Evolutionary conservation across 2,113 vertebrate genomes (phyloP), one percentile per base, ranked within the genome.

Genomic region (Zosterops hypoxanthus): DNA sequence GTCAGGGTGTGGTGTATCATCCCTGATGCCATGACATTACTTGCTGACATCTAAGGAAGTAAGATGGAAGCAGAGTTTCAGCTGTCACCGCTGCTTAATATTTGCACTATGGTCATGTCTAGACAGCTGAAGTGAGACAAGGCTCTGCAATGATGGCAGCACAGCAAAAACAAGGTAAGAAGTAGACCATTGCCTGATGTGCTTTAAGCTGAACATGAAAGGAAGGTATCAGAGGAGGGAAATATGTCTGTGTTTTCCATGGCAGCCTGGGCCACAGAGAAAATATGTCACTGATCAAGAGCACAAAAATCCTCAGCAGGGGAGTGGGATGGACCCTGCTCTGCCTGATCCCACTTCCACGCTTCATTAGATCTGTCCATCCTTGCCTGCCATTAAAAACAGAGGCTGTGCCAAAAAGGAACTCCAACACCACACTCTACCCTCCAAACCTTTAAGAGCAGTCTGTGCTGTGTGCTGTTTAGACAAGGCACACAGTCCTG

Each of bases 21-120:
- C 65, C 65, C 36, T 20, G 46, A 56, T 95, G 83, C 65, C 77
- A 31, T 19, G 73, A 61, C 41, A 87, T 63, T 84, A 88, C 92
- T 79, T 95, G 77, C 77, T 95, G 83, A 76, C 49, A 89, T 65
- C n/a, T 63, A 82, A 95, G 81, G 57, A 82, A 84, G 89, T 82
- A 81, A 87, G 77, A 89, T 65, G 84, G 91, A 95, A 91, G 57
- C n/a, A 79, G 73, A 49, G 24, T 84, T 95, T 78, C 49, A 86
- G 60, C 77, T 92, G 91, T 82, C 92, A 94, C 10, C 12, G 18
- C 44, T 56, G 41, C 28, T 91, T 89, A 88, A 78, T 84, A 69
- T 95, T 91, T 95, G 61, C 59, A 23, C 65, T 87, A 10, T 76
- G 84, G 95, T 84, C 89, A 22, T 29, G 57, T 46, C 89, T 85